Evolutionary conservation across 2,888 invertebrate genomes (phyloP).

Genomic region (Panzeria rudis): DNA sequence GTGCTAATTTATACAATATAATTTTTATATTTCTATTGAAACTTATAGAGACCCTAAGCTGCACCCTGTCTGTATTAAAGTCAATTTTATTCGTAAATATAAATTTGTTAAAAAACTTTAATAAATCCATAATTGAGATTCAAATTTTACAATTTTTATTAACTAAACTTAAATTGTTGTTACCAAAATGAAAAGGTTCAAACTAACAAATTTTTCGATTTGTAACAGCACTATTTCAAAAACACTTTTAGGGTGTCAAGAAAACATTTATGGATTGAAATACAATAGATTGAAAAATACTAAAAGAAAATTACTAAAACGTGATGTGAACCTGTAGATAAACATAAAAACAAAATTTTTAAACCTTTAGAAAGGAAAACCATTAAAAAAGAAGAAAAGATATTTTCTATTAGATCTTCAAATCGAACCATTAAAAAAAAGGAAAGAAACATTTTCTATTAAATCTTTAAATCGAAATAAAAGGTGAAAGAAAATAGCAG

Average conservation of each 20-base stretch:
- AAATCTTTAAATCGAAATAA: slow-evolving; percentile 5
- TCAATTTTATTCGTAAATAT: too few species aligned
- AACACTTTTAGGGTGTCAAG: neutral
- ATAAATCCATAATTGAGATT: too few species aligned
- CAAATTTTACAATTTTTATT: too few species aligned
- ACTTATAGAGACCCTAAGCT: too few species aligned
- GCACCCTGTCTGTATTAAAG: too few species aligned
- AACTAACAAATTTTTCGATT: neutral
- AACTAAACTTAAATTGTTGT: neutral
- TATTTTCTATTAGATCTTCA: too few species aligned
- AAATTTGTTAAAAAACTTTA: too few species aligned
- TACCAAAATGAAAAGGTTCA: neutral
- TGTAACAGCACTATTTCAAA: neutral
- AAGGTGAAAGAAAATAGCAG: neutral
- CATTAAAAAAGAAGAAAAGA: neutral
- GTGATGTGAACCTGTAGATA: slow-evolving; percentile 28
- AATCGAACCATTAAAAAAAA: neutral
- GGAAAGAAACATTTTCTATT: slow-evolving; percentile 15
- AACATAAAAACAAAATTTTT: neutral
- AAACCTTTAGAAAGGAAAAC: slow-evolving; percentile 25
- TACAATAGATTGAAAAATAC: neutral
- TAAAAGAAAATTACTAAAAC: slow-evolving; percentile 12
- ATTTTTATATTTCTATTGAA: too few species aligned
- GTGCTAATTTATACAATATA: too few species aligned
- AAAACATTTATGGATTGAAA: neutral